A percentile compares a stretch with the other conserved stretches of the same genome.
Evolutionary conservation across 2,888 invertebrate genomes (phyloP).

Genomic region (Patella pellucida): DNA sequence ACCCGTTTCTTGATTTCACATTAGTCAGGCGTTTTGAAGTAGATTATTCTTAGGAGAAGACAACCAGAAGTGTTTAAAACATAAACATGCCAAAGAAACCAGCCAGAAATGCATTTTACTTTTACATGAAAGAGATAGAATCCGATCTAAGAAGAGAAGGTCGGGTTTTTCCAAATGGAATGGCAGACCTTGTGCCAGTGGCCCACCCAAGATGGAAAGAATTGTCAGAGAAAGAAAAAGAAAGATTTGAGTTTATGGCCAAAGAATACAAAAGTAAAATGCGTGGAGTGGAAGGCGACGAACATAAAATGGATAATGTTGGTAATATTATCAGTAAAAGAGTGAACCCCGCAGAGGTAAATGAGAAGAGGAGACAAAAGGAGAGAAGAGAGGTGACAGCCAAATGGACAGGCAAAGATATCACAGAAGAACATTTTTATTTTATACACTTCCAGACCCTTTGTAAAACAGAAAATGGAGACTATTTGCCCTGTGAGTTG

Average conservation of each 20-base stretch:
- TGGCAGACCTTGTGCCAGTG: slow-evolving; percentile 57
- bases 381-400: slow-evolving; percentile 41
- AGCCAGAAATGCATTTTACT: slow-evolving; percentile 58
- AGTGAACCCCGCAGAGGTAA: slow-evolving; percentile 36
- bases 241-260: slow-evolving; percentile 52
- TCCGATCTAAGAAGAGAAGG: slow-evolving; percentile 50
- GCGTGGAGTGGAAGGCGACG: slow-evolving; percentile 49
- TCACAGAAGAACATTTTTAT: slow-evolving; percentile 51
- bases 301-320: slow-evolving; percentile 44
- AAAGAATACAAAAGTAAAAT: slow-evolving; percentile 49
- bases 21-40: no score
- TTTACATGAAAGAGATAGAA: slow-evolving; percentile 59
- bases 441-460: slow-evolving; percentile 59
- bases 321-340: slow-evolving; percentile 53
- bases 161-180: slow-evolving; percentile 55
- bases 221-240: slow-evolving; percentile 50
- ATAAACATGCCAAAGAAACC: slow-evolving; percentile 55
- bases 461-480: slow-evolving; percentile 52
- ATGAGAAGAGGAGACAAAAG: slow-evolving; percentile 37
- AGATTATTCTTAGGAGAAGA: no score
- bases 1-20: no score
- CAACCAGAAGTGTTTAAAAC: not conserved
- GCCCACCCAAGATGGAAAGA: slow-evolving; percentile 60
- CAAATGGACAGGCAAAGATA: slow-evolving; percentile 48
- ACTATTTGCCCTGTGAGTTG: slow-evolving; percentile 61